Evolutionary conservation across 2,113 vertebrate genomes (phyloP), one percentile per base, ranked within the genome.

Genomic region (Microcebus jonahi): DNA sequence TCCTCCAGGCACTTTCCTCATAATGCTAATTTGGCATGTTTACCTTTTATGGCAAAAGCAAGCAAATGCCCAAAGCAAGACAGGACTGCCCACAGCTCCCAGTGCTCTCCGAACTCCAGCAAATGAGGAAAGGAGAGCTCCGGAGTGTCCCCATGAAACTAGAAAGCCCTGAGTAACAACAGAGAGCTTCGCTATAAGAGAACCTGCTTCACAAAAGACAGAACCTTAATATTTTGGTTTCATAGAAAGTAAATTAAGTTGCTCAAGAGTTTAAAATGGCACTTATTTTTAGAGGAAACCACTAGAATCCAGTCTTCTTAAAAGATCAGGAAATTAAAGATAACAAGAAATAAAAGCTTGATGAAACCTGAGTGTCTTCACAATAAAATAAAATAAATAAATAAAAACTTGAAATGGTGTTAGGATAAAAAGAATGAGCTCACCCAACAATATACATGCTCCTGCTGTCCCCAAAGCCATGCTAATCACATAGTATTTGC

Each of bases 41-140:
- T 98, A 90, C 93, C 82, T 98, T 98, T 96, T 97, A 91, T 48
- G 95, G 82, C 88, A 92, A 95, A 96, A 95, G 55, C 88, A 96
- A 98, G 87, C 57, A 96, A 97, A 77, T 91, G 79, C 67, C 71
- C 94, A 61, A 59, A 84, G 76, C 79, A 73, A 83, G 90, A 90
- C 81, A 90, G 93, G 68, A 50, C 71, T 0, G 63, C n/a, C 97
- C 67, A 20, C 13, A 57, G 92, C 75, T 36, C 67, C 48, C 80
- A 91, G 17, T 36, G 21, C 65, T 97, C 88, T 95, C 80, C 57
- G 36, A 85, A 96, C 75, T 63, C 85, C 55, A 97, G 90, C 29
- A 73, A 36, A 39, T 61, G 50, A 27, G 88, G 89, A 55, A 67
- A 70, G 1, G 6, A 91, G 84, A 73, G 8, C 18, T 23, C 0